Base-by-base conservation (phyloP, 2,797 vertebrate genomes). In the Hippocampus kuda region DNA sequence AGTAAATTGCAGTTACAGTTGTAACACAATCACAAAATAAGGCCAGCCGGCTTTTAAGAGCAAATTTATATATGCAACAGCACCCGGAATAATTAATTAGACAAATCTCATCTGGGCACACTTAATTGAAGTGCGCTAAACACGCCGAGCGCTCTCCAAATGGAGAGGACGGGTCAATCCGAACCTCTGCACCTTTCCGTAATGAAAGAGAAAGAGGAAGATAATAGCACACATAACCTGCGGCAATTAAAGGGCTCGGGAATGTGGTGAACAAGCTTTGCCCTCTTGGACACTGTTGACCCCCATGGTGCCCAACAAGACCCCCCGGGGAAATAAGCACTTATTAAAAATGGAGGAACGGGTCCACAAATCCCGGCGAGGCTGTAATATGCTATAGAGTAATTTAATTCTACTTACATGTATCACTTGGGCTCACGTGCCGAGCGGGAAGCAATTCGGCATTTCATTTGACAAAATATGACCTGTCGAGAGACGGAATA, bases 361-460 rank as follows among this genome's bases (percentile, higher is more conserved):
- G 59, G 59, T 85, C 86, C 86, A 82, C 87, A 89, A 60, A 87
- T 88, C 86, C 88, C 87, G 76, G 82, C 48, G 86, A 88, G 87
- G 86, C 85, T 88, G 86, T 89, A 87, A 88, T 89, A 89, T 89
- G 86, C 86, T 89, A 89, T 89, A 83, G 86, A 87, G 89, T 89
- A 89, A 90, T 89, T 90, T 88, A 89, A 90, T 88, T 89, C 89
- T 90, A 88, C 88, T 88, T 88, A 90, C 86, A 88, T 90, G 89
- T 89, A 88, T 90, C 87, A 89, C 86, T 89, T 87, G 86, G 84
- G 87, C 85, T 86, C 79, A 79, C 64, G 71, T 48, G 77, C 79
- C 68, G 81, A 80, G 81, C 80, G 86, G 82, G 85, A 87, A 81
- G 86, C 88, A 89, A 90, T 89, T 88, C 88, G 88, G 84, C 86